Evolutionary conservation across 2,113 vertebrate species (phyloP), one percentile per base, ranked within the genome.

Genomic region (Dicaeum eximium): DNA sequence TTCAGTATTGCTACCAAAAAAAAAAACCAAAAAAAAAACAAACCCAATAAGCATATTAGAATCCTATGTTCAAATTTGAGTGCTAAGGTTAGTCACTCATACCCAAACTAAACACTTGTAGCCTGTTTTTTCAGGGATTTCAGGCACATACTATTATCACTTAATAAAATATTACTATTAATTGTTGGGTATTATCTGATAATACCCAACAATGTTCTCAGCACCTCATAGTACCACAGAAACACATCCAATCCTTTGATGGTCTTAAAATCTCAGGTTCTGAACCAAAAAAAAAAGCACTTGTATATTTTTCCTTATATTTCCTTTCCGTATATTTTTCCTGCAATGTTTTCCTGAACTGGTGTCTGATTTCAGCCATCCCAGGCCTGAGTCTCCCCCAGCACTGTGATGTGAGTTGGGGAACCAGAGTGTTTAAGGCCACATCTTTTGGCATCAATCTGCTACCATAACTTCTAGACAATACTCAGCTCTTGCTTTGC

Each of bases 401-500:
- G 70, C 22, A 54, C 31, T 3, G 0, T 1, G 7, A 30, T 17
- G 14, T 25, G 40, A 78, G 15, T 2, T 1, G 0, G 11, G n/a
- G 35, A 12, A 94, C 22, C 30, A 72, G 25, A 4, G 12, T 1
- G 2, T 10, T 77, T 13, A 64, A n/a, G 28, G 28, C 30, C 51
- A 44, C 16, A 22, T 38, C 14, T 35, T 66, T 71, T 88, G 56
- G 7, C 23, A 8, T 23, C 47, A 23, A 13, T 30, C 45, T 77
- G 13, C 23, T 42, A 25, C 35, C 11, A 14, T 23, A 51, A 58
- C 0, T 2, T 71, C 53, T 30, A 79, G 42, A n/a, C 12, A 75
- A 51, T 21, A 21, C 18, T 85, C 69, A 79, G 64, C 16, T 84
- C 35, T 62, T 70, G 31, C n/a, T 77, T 65, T 79, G 56, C 61